Evolutionary conservation across 2,797 vertebrate species (phyloP).

Genomic region (Anas bahamensis): DNA sequence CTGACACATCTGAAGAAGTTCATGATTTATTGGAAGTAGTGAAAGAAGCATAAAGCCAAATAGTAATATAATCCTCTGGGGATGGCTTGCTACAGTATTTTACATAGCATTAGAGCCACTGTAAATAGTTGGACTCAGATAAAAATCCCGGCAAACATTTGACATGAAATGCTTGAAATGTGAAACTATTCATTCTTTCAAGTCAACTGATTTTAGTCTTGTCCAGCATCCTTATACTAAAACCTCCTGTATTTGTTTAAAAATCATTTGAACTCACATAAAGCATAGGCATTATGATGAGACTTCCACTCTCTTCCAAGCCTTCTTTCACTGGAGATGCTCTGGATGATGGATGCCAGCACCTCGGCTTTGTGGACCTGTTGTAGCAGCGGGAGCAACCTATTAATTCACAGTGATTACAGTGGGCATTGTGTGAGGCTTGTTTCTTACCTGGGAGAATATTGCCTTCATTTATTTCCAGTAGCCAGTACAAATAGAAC

Average conservation of each 20-base stretch:
- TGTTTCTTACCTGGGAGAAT: background rate
- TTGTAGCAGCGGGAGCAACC: background rate
- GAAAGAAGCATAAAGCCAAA: constrained; percentile 76
- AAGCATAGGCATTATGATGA: background rate
- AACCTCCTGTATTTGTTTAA: background rate
- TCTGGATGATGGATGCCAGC: background rate
- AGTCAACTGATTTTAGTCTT: constrained; percentile 52
- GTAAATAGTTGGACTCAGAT: constrained; percentile 70
- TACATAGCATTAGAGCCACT: constrained; percentile 62
- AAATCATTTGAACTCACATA: background rate
- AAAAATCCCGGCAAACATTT: constrained; percentile 76
- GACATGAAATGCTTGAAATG: constrained; percentile 54
- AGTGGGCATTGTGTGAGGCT: background rate
- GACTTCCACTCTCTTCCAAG: background rate
- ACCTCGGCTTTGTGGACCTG: background rate
- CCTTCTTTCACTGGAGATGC: background rate
- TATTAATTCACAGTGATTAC: background rate
- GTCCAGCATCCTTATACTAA: constrained; percentile 17
- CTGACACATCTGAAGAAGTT: constrained; percentile 70
- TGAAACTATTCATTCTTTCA: constrained; percentile 66
- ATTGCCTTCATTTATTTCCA: background rate
- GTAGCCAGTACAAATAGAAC: background rate
- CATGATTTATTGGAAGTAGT: constrained; percentile 70
- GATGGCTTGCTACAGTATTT: constrained; percentile 52
- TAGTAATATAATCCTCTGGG: constrained; percentile 57